Conservation (phyloP, 2,113 vertebrate genomes). For the Tichodroma muraria region DNA sequence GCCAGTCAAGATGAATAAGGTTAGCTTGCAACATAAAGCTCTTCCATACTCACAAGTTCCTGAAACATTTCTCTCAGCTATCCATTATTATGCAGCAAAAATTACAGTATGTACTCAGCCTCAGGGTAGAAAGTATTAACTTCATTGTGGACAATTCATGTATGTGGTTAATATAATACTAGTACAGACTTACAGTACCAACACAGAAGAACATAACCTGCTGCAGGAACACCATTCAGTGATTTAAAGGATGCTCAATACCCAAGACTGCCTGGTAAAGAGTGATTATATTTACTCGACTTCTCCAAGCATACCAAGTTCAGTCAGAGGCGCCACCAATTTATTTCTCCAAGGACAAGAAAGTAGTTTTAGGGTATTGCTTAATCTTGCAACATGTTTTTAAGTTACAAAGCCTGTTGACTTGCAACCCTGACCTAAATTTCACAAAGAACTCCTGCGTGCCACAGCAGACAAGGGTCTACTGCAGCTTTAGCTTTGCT, state of each 20-base stretch:
- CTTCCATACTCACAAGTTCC: not conserved
- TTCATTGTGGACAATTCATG: not conserved
- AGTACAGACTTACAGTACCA: not conserved
- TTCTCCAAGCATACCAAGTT: not conserved
- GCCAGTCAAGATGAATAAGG: not conserved
- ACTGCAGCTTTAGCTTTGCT: not conserved
- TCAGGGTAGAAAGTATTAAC: not conserved
- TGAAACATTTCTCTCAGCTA: not conserved
- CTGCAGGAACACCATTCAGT: not conserved
- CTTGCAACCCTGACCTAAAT: conserved; percentile 24
- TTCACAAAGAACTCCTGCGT: not conserved
- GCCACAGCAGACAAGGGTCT: not conserved
- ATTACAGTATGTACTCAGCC: not conserved
- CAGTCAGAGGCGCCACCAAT: not conserved
- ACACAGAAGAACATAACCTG: not conserved
- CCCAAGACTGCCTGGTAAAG: not conserved
- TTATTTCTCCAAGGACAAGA: not conserved
- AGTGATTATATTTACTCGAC: not conserved
- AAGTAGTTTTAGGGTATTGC: not conserved
- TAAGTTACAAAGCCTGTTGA: not conserved
- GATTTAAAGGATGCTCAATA: not conserved
- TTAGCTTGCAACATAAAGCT: not conserved
- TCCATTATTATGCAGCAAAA: not conserved
- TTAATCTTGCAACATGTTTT: not conserved
- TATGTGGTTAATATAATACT: not conserved